Evolutionary conservation across 2,113 vertebrate genomes (phyloP).

Genomic region (Centrocercus urophasianus): DNA sequence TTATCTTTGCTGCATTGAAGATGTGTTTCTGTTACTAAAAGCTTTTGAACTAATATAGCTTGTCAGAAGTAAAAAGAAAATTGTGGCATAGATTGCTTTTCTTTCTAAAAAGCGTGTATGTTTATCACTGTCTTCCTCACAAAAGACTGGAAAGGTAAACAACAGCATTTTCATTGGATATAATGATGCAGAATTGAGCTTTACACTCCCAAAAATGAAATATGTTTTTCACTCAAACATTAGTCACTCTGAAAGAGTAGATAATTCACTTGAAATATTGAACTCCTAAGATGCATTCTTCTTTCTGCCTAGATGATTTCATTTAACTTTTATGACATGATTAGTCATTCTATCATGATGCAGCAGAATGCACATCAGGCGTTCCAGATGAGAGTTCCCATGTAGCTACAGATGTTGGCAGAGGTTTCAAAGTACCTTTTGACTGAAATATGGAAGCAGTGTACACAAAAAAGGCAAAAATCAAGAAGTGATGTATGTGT

Average conservation of each 20-base stretch:
- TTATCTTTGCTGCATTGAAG: neutral
- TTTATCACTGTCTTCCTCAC: neutral
- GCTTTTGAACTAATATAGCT: neutral
- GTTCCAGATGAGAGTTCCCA: slow-evolving; percentile 29
- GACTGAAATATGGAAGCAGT: rapidly evolving
- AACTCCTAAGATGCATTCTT: slow-evolving; percentile 43
- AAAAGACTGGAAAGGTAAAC: slow-evolving; percentile 12
- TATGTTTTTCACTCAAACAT: slow-evolving; percentile 13
- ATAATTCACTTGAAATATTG: slow-evolving; percentile 63
- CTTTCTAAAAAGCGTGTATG: neutral
- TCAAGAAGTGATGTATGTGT: neutral
- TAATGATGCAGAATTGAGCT: neutral
- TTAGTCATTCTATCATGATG: slow-evolving; percentile 54
- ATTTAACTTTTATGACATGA: slow-evolving; percentile 59
- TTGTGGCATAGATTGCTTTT: neutral
- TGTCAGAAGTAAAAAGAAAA: neutral
- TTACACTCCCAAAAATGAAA: neutral
- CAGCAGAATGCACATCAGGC: slow-evolving; percentile 23
- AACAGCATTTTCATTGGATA: neutral
- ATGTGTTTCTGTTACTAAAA: neutral
- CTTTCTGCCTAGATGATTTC: slow-evolving; percentile 40
- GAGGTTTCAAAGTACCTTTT: neutral
- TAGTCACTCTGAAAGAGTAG: slow-evolving; percentile 24
- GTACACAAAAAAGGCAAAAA: neutral
- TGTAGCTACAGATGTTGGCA: neutral